A percentile compares a stretch with the other conserved stretches of the same genome.
phyloP scores from a whole-genome alignment of 2,888 invertebrate genomes.

The Sepiola atlantica region DNA sequence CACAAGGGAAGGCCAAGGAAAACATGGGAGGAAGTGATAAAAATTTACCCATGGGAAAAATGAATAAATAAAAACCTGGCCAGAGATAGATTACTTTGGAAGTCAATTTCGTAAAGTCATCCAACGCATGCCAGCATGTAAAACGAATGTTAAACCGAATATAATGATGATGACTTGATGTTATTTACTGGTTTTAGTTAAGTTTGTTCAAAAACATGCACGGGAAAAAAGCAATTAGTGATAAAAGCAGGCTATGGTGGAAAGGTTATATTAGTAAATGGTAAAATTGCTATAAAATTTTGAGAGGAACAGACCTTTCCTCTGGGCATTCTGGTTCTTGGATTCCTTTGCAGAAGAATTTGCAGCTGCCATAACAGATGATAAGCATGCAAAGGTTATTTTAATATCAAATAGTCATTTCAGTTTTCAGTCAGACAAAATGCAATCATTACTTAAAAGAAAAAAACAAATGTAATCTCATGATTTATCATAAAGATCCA shows the following conservation, averaged over 20 bases:
- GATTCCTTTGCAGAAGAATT: constrained; percentile 32
- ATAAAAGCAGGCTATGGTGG: not conserved
- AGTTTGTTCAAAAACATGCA: not conserved
- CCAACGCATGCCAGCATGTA: not conserved
- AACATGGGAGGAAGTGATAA: not conserved
- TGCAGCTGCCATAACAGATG: constrained; percentile 23
- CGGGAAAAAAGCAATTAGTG: not conserved
- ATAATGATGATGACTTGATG: not conserved
- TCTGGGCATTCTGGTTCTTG: constrained; percentile 32
- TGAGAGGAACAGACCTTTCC: constrained; percentile 19
- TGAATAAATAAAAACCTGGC: not conserved
- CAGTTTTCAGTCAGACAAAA: not conserved
- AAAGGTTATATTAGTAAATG: not conserved
- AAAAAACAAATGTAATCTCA: not conserved
- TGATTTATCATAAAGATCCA: too few species aligned
- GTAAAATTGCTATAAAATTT: not conserved
- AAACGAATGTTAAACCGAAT: not conserved
- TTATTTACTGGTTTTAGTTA: not conserved
- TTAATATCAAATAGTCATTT: not conserved
- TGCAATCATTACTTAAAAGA: not conserved
- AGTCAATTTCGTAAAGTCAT: not conserved
- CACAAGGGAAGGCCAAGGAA: too few species aligned
- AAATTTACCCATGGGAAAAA: not conserved
- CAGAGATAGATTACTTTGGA: not conserved
- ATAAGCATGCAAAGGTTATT: not conserved